These are phyloP conservation scores for Torymus texanus DNA, from an alignment of 2,888 invertebrate genomes.

Conservation along the genomic window DNA sequence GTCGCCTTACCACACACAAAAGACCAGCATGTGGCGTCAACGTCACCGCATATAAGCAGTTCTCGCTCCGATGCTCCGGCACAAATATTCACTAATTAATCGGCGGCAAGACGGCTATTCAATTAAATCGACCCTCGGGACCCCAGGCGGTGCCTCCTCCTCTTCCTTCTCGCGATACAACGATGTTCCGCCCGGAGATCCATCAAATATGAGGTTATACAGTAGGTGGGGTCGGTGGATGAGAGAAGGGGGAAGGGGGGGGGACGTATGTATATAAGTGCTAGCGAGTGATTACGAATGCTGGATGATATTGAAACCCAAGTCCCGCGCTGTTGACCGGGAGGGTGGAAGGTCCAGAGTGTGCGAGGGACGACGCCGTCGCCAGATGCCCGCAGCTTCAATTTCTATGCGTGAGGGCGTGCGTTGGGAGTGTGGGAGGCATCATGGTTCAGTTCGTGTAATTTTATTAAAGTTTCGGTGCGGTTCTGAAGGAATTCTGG, in stretches of 20 bases:
- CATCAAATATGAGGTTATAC: constrained; percentile 40
- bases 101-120: constrained; percentile 46
- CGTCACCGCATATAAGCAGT: background rate
- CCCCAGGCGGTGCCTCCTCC: constrained; percentile 4
- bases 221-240: too few species aligned
- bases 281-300: constrained; percentile 44
- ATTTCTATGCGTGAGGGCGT: constrained; percentile 36
- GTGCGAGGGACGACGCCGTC: background rate
- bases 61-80: background rate
- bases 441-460: background rate
- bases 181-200: constrained; percentile 11
- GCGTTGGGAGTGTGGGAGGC: background rate
- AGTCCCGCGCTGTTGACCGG: background rate
- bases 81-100: constrained; percentile 49
- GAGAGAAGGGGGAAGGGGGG: background rate
- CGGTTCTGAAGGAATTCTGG: too few species aligned
- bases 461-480: too few species aligned
- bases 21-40: too few species aligned
- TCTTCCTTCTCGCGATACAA: background rate
- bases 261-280: constrained; percentile 8
- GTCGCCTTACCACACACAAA: too few species aligned
- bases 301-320: constrained; percentile 8
- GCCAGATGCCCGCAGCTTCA: constrained; percentile 36
- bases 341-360: background rate
- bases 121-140: constrained; percentile 59